Base-by-base conservation (phyloP, 2,797 vertebrate species). In the Prunella strophiata region DNA sequence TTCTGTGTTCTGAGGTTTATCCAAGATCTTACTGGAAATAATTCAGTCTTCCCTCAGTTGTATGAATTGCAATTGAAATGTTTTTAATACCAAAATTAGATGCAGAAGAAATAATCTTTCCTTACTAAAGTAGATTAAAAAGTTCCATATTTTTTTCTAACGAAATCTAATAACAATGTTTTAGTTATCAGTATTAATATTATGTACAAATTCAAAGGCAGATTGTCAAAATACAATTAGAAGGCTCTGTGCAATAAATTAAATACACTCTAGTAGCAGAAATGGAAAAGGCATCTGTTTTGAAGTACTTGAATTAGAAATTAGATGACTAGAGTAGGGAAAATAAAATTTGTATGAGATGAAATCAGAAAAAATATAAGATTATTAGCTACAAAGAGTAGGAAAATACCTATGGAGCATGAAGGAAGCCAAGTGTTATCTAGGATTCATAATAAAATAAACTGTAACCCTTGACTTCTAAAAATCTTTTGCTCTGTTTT, bases 171-270 rank as follows among this genome's bases (percentile, higher is more conserved):
- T 94, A 82, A 59, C 66, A 65, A n/a, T 94, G 58, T 3, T 79
- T 93, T 94, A 85, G 48, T 21, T 94, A 73, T 83, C 76, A 58
- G 32, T 65, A 54, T 73, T 94, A 82, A 91, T 89, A 85, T 81
- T 86, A 80, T 84, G 72, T 85, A 93, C 42, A 51, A 92, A 91
- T 92, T 85, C 1, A 1, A 93, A 95, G 57, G 62, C 85, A 80
- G 79, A 85, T 91, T 94, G 85, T 89, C 68, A 91, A 94, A 95
- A 94, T 89, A 85, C 68, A 91, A 89, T 96, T 94, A 91, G 83
- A 88, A 91, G 71, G 30, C 77, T 93, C 62, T 43, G 6, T 88
- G 80, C 63, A 81, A 85, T 72, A 71, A 82, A 93, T 93, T 90
- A 85, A 93, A 83, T 83, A 57, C 59, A 76, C 14, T 77, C 19